Evolutionary conservation across 2,113 vertebrate genomes (phyloP).

Genomic region (Anthoscopus minutus): DNA sequence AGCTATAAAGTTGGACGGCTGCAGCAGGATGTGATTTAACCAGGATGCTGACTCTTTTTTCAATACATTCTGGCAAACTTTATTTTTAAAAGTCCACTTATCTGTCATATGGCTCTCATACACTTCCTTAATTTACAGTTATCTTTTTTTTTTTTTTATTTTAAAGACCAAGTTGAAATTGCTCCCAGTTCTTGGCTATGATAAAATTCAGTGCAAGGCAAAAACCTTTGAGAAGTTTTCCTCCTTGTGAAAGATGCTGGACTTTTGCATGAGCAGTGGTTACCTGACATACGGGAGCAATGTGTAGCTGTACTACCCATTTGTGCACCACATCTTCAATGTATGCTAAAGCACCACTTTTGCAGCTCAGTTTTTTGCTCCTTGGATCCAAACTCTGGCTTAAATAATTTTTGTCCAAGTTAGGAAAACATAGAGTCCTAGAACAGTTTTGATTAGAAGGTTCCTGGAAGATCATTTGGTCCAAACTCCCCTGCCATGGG

Average conservation of each 20-base stretch:
- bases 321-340: not conserved
- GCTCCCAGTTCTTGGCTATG: not conserved
- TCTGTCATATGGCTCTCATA: not conserved
- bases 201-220: not conserved
- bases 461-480: not conserved
- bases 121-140: not conserved
- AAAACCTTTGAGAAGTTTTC: not conserved
- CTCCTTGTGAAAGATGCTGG: not conserved
- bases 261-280: not conserved
- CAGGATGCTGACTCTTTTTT: not conserved
- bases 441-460: not conserved
- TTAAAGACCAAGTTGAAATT: not conserved
- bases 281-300: not conserved
- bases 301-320: not conserved
- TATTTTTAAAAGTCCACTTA: not conserved
- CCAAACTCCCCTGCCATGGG: not conserved
- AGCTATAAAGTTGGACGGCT: conserved; percentile 37
- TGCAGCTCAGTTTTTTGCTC: not conserved
- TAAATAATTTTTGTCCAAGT: not conserved
- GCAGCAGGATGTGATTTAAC: conserved; percentile 39
- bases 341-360: rapidly evolving
- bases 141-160: not conserved
- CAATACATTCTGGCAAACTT: conserved; percentile 8
- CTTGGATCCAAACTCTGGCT: not conserved
- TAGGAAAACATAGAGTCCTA: not conserved